Evolutionary conservation across 2,888 invertebrate species (phyloP), one percentile per base, ranked within the genome.

Genomic region (Drosophila bunnanda): DNA sequence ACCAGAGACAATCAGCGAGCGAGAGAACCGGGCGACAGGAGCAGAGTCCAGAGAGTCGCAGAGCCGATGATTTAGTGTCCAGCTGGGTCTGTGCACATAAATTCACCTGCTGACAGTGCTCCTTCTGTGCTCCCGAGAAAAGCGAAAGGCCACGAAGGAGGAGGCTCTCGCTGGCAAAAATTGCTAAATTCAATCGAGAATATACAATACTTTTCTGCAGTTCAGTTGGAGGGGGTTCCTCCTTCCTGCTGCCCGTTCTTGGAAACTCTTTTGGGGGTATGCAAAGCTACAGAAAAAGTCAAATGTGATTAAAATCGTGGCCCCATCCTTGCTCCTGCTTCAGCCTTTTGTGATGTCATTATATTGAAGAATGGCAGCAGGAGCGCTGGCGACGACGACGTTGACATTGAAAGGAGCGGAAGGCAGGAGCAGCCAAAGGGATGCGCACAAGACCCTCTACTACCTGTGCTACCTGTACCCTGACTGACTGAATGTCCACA

Each of bases 331-430:
- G 77, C 76, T 69, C 75, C 80, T 34, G 9, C 79, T 72, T 74
- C 79, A 77, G 39, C 86, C 91, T 90, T 91, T 91, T 91, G 91
- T 91, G 90, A 90, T 91, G 91, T 91, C 91, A 91, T 91, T 91
- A 91, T 90, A 88, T 91, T 91, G 91, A 90, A 91, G 89, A 89
- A 90, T 91, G 88, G 88, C 83, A 88, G 82, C 77, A 72, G 79
- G 79, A 65, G 74, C 76, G 76, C 46, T 17, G 10, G 28, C n/a
- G 17, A 6, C 32, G 32, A 9, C 32, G 32, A 50, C 50, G 50
- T 83, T 83, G 88, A 88, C 88, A 89, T 85, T 85, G 83, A 86
- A 89, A 86, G 81, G 61, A 70, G 62, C 62, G 66, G 53, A 38
- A 38, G 52, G 55, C 69, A 69, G 66, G 50, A 66, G 57, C 36